A percentile compares a stretch with the other conserved stretches of the same genome.
Conservation (phyloP, 2,113 vertebrate genomes). For the Cacatua alba region DNA sequence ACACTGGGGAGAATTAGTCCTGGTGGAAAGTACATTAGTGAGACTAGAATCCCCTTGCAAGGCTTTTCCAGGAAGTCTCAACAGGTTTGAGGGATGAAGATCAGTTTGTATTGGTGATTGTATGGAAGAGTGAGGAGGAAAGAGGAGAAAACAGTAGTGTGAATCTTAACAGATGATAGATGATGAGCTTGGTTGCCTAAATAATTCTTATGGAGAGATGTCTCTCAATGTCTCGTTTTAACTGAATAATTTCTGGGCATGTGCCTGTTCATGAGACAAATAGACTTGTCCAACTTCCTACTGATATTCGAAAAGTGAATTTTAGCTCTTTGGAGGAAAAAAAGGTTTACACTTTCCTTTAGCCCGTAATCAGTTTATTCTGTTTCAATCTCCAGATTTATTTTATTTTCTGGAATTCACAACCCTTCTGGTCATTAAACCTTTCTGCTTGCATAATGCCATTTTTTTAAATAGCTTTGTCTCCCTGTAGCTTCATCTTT, state of each 20-base stretch:
- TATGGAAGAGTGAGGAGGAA: background rate
- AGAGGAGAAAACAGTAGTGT: background rate
- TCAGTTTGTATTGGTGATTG: background rate
- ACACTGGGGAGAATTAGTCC: conserved; percentile 44
- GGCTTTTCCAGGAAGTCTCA: background rate
- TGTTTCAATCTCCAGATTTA: background rate
- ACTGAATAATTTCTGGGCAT: background rate
- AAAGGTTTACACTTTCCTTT: background rate
- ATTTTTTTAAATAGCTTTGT: background rate
- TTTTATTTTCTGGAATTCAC: background rate
- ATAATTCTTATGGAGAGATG: background rate
- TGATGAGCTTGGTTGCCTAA: background rate
- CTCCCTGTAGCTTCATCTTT: background rate
- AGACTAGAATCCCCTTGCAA: conserved; percentile 26
- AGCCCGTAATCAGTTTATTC: background rate
- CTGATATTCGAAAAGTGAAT: background rate
- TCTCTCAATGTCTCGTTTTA: background rate
- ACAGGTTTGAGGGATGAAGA: background rate
- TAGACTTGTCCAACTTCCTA: background rate
- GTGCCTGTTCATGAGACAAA: background rate
- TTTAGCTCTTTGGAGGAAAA: background rate
- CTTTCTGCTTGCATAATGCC: background rate
- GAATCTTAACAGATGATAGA: background rate
- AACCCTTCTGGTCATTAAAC: background rate
- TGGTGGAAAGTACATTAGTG: conserved; percentile 20